Conservation (phyloP, 2,888 invertebrate species). For the Bhutanitis thaidina region DNA sequence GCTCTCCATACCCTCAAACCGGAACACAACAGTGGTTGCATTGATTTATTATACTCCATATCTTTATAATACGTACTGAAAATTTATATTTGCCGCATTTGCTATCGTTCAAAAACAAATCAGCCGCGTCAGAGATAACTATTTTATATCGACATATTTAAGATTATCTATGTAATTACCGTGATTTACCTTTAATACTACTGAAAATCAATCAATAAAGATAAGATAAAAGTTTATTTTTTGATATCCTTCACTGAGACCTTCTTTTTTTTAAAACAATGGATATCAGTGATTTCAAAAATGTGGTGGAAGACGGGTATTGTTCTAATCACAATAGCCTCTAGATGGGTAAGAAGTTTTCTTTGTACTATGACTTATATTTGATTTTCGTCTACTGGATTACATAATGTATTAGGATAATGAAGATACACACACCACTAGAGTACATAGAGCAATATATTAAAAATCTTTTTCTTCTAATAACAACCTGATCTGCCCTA, state of each 20-base stretch:
- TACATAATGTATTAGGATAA: too few species aligned
- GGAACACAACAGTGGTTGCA: too few species aligned
- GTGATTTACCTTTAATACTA: constrained; percentile 18
- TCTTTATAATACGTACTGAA: too few species aligned
- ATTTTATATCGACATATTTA: background rate
- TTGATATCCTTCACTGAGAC: too few species aligned
- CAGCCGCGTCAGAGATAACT: background rate
- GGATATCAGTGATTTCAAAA: constrained; percentile 32
- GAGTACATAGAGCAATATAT: too few species aligned
- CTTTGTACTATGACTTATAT: background rate
- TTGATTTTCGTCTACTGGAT: too few species aligned
- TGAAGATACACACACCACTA: too few species aligned
- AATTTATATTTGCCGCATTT: too few species aligned
- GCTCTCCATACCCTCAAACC: too few species aligned
- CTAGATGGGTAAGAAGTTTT: constrained; percentile 41
- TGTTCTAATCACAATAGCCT: constrained; percentile 36
- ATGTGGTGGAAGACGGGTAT: constrained; percentile 45
- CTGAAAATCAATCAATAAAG: constrained; percentile 11
- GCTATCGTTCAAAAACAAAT: background rate
- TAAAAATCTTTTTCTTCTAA: too few species aligned
- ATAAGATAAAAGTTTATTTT: constrained; percentile 4
- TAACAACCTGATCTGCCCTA: too few species aligned
- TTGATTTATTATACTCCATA: too few species aligned
- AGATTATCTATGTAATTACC: constrained; percentile 6
- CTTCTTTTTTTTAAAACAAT: background rate